Base-by-base conservation (phyloP, 1,140 invertebrate genomes). In the Arctopsyche grandis region DNA sequence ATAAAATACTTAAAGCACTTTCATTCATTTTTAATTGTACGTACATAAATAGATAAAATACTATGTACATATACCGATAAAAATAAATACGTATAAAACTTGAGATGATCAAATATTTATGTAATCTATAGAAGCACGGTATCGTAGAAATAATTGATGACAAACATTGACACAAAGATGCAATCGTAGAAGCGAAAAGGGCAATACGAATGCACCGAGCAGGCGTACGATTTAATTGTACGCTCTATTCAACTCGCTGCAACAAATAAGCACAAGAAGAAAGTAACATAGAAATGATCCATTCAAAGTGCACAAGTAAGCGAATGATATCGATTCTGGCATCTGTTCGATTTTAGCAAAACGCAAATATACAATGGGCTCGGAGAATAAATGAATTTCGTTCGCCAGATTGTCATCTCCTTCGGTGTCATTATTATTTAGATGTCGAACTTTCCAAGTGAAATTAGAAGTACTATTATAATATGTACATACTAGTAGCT, bases 361-460 rank as follows among this genome's bases (percentile, higher is more conserved):
- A 16, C 16, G 21, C 56, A 19, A 60, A 10, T 5, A 7, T 38
- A 19, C 56, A 60, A 9, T n/a, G 56, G n/a, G 48, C 12, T 3
- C 16, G 56, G 16, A 60, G 7, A 60, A 19, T 1, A 60, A 21
- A 16, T 21, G 16, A 60, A 60, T 60, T 60, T 60, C 56, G 56
- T 16, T 9, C 56, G 14, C 14, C 7, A 60, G 56, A 60, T 60
- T 60, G 56, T 60, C 56, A 60, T 60, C 56, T 60, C 56, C n/a
- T 16, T 19, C 56, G 56, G 16, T 60, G 56, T 60, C 56, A 60
- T 60, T 60, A 60, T 60, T 60, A 60, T 60, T 60, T 60, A 60
- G 56, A 60, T 19, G 56, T 19, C 56, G 16, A 21, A 60, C 56
- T 60, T 60, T 60, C 56, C 56, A 21, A 60, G 21, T 21, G 56